Evolutionary conservation across 2,113 vertebrate species (phyloP).

Genomic region (Butorides virescens): DNA sequence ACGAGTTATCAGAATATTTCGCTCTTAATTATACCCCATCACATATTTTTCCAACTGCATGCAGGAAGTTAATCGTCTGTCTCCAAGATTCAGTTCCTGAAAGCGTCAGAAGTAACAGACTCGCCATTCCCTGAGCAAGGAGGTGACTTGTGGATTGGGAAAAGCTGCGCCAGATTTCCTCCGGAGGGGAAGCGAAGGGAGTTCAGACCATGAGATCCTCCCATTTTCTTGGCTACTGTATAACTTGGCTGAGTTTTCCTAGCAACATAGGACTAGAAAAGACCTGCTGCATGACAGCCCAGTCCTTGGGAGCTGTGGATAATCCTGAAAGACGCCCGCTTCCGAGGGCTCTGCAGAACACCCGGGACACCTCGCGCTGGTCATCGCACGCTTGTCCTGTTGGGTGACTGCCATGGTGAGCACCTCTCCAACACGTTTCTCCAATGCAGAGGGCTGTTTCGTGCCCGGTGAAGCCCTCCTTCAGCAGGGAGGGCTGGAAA

Average conservation of each 20-base stretch:
- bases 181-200: background rate
- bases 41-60: background rate
- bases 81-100: background rate
- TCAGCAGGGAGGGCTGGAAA: background rate
- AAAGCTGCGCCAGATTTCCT: background rate
- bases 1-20: background rate
- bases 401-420: background rate
- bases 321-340: background rate
- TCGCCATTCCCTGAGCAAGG: background rate
- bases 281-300: background rate
- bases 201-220: background rate
- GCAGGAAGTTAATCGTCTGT: background rate
- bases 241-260: background rate
- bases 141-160: background rate
- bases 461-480: background rate
- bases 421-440: background rate
- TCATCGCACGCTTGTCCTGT: fast-evolving
- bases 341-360: background rate
- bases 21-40: background rate
- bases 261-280: background rate
- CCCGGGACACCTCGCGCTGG: background rate
- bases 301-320: background rate
- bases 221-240: background rate
- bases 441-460: background rate
- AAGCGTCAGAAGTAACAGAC: background rate